phyloP scores from a whole-genome alignment of 2,888 invertebrate species.

The Tortricodes alternella region DNA sequence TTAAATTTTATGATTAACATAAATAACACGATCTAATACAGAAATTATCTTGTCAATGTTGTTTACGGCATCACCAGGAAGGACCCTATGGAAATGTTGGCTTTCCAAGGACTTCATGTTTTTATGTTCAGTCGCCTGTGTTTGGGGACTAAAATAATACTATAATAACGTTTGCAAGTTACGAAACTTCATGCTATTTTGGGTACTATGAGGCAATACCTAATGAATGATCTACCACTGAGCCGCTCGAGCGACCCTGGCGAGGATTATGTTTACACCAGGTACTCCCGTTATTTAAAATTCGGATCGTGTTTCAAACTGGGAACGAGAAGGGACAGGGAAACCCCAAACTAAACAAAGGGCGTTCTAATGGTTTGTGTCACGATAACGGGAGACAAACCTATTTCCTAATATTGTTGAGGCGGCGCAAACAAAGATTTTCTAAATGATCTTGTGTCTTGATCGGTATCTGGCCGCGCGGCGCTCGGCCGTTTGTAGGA shows the following conservation, averaged over 20 bases:
- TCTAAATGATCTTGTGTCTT: background rate
- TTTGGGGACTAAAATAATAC: background rate
- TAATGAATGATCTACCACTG: background rate
- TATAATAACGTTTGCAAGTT: background rate
- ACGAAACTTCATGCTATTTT: background rate
- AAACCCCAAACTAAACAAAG: constrained; percentile 13
- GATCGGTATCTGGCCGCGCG: constrained; percentile 7
- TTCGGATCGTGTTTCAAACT: background rate
- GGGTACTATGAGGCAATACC: background rate
- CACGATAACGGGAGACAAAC: background rate
- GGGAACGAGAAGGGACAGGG: background rate
- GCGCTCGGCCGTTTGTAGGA: constrained; percentile 21
- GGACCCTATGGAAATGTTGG: constrained; percentile 8
- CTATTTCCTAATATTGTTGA: constrained; percentile 4
- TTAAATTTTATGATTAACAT: no score
- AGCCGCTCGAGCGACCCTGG: background rate
- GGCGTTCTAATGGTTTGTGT: background rate
- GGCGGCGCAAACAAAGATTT: constrained; percentile 10
- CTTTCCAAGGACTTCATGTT: constrained; percentile 12
- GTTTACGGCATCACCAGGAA: constrained; percentile 7
- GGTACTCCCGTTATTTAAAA: background rate
- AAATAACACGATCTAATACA: background rate
- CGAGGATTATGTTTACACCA: background rate
- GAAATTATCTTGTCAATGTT: background rate
- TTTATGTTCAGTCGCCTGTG: constrained; percentile 3